Conservation (phyloP, 2,888 invertebrate genomes). For the Pristionchus maxplancki region DNA sequence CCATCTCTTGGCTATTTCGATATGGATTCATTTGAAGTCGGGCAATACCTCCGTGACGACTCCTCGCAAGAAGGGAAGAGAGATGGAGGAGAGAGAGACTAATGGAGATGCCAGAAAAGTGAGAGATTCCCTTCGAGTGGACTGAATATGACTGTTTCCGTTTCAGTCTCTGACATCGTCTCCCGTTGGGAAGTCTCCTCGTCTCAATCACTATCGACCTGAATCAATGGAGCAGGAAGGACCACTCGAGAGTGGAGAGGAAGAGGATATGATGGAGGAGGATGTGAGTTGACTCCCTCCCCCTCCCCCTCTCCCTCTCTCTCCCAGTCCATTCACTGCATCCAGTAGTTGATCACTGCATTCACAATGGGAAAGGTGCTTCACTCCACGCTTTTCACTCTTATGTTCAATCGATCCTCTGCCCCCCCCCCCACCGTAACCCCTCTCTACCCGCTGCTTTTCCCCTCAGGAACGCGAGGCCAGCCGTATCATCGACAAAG, state of each 20-base stretch:
- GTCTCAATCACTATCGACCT: constrained; percentile 12
- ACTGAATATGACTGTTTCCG: neutral
- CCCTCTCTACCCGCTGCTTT: neutral
- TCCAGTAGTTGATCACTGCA: neutral
- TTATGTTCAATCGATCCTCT: neutral
- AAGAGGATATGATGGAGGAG: constrained; percentile 49
- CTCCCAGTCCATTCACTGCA: neutral
- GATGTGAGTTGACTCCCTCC: neutral
- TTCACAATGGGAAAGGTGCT: neutral
- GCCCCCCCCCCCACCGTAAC: neutral
- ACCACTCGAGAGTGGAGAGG: constrained; percentile 46
- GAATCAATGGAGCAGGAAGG: constrained; percentile 42
- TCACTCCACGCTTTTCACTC: neutral
- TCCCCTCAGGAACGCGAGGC: constrained; percentile 54
- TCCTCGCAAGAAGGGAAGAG: constrained; percentile 48
- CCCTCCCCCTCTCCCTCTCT: neutral
- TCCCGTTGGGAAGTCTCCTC: constrained; percentile 51
- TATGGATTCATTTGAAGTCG: neutral
- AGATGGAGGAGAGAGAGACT: neutral
- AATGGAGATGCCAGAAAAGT: neutral
- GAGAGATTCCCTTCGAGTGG: neutral
- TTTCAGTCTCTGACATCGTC: constrained; percentile 51
- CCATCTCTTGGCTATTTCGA: neutral
- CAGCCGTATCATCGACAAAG: constrained; percentile 63
- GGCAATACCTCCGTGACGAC: constrained; percentile 19